A percentile compares a stretch with the other conserved stretches of the same genome.
These are phyloP conservation scores for Paelopatides confundens DNA, from an alignment of 53 echinoderm and acorn worm genomes.

Conservation along the genomic window DNA sequence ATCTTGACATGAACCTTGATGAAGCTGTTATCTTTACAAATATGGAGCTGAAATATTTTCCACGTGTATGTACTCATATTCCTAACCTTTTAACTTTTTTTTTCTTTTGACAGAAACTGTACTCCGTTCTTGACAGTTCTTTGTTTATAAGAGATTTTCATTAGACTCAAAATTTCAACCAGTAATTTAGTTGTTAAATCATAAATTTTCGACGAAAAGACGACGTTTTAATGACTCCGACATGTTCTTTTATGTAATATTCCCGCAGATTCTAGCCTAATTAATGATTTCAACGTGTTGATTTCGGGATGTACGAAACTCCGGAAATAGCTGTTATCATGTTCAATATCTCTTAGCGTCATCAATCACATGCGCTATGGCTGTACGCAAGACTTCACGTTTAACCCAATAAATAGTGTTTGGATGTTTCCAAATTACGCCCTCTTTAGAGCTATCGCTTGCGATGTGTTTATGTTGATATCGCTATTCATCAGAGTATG, in stretches of 20 bases:
- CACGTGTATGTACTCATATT: neutral
- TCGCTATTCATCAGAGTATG: too few species aligned
- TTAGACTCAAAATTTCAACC: neutral
- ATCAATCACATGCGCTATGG: neutral
- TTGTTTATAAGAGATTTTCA: neutral
- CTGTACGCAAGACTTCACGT: too few species aligned
- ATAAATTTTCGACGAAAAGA: neutral
- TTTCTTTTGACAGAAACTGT: neutral
- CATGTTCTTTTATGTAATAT: too few species aligned
- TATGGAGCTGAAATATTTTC: slow-evolving; percentile 12
- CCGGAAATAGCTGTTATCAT: neutral
- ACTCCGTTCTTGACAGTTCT: neutral
- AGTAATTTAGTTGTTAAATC: neutral
- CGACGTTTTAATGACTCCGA: neutral
- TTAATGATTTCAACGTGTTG: neutral
- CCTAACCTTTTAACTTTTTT: neutral
- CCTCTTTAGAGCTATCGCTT: neutral
- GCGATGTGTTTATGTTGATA: too few species aligned
- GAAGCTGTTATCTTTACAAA: slow-evolving; percentile 11
- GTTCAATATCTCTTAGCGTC: neutral
- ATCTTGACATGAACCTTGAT: neutral
- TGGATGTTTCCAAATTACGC: neutral
- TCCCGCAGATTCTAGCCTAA: too few species aligned
- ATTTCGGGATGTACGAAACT: neutral
- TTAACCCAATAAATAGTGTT: neutral